Base-by-base conservation (phyloP, 1,140 invertebrate genomes). In the Trissolcus basalis region DNA sequence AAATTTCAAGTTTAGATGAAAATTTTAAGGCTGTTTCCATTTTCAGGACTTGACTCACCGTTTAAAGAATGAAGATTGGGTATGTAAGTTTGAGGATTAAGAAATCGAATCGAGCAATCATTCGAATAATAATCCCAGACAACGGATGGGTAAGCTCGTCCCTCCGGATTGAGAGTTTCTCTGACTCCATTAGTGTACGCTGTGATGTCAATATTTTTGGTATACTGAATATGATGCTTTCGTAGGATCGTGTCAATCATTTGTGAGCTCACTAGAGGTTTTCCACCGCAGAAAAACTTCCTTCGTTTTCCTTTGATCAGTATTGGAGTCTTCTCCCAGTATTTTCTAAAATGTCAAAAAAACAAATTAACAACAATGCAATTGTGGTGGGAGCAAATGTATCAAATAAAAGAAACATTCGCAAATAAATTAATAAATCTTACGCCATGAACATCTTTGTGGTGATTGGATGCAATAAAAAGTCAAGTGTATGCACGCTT, bases 1-100 rank as follows among this genome's bases (percentile, higher is more conserved):
- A 9, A 8, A 39, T 39, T 39, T 39, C n/a, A 39, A 9, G 9
- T 11, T 11, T 39, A 36, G 0, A 49, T 49, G 41, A 49, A 44
- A 55, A n/a, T 44, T 33, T 39, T 16, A 36, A 19, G n/a, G n/a
- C n/a, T n/a, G n/a, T n/a, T n/a, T 19, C 15, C 39, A 59, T 41
- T 12, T 1, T 39, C 61, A 48, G 36, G 33, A 44, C 13, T 44
- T 47, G 45, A 67, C 12, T 72, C 82, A 88, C 86, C 87, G 87
- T 93, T 92, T 3, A 94, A 58, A 12, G 88, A 78, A 78, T 93
- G 91, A 33, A 94, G 77, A 50, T 88, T 88, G 3, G 89, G 82
- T 51, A 95, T 91, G 82, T 95, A 99, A 0, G 94, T 95, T 80
- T 97, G 98, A 2, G 98, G 98, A 89, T 99, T 99, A 9, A 99